Base-by-base conservation (phyloP, 2,113 vertebrate species). In the Pachyramphus minor region DNA sequence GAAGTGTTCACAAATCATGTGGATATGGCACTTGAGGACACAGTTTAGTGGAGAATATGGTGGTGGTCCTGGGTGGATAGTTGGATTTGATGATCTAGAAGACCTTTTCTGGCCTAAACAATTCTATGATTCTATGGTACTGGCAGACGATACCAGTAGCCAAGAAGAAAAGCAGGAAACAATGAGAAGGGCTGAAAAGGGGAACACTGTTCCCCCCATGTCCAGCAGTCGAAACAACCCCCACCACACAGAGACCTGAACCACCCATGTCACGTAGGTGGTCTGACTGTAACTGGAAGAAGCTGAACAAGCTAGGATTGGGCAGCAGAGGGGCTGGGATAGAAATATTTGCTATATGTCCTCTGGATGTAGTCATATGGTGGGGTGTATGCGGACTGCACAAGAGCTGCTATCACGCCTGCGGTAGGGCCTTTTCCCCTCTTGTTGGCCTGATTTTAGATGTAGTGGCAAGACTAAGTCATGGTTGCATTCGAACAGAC, bases 211-310 rank as follows among this genome's bases (percentile, higher is more conserved):
- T 7, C 33, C n/a, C 11, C 13, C 9, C 33, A 21, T 22, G 25
- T 23, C 30, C 6, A 7, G 49, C 11, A 44, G 20, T 24, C 21
- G 20, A 50, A 75, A 63, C 4, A 68, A 7, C 6, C 8, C 9
- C 11, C 8, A 19, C 7, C 10, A 28, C n/a, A 33, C 11, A 21
- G 42, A 66, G 15, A 21, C 20, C 6, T 23, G 9, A 19, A 41
- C 31, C 11, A 74, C 9, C 9, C 9, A 4, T 24, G 12, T 39
- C 2, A 3, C 2, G 1, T 23, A 35, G 17, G 4, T 33, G 5
- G 24, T 44, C 56, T 73, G 49, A 5, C 60, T 84, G 25, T 37
- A 81, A 17, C 3, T 77, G 21, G n/a, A 53, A 74, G 56, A 35
- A 55, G 35, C 33, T 39, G 27, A 59, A 81, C 31, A 35, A 75